phyloP scores from a whole-genome alignment of 30 jellyfish, hydroid and myxozoan species.

The Chrysaora quinquecirrha region DNA sequence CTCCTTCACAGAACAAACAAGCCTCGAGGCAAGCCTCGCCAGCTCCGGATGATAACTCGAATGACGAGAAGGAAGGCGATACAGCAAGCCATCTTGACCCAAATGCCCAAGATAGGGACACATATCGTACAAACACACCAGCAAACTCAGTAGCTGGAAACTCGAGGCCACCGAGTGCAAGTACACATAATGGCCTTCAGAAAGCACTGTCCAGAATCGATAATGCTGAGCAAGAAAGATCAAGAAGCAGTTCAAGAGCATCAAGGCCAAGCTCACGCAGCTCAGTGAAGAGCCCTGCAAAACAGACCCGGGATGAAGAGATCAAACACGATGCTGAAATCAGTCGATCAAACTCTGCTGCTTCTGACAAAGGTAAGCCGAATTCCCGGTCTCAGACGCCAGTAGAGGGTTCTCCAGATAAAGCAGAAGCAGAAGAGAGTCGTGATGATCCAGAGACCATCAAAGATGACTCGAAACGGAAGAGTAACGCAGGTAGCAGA shows the following conservation, averaged over 20 bases:
- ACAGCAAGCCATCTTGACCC: background rate
- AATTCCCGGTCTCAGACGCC: no score
- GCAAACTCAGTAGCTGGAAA: background rate
- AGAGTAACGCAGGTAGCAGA: background rate
- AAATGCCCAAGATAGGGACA: background rate
- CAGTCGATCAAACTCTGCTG: background rate
- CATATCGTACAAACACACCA: background rate
- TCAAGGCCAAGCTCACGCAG: background rate
- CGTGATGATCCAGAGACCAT: background rate
- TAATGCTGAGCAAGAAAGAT: no score
- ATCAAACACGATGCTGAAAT: background rate
- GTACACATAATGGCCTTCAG: no score
- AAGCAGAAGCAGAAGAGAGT: constrained; percentile 9
- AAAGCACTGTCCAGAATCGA: no score
- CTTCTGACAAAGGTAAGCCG: background rate
- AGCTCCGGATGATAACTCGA: background rate
- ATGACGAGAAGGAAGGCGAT: background rate
- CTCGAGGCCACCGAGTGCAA: background rate
- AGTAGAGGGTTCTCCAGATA: no score
- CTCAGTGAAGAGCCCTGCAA: background rate
- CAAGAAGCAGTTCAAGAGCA: no score
- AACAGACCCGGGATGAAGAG: background rate
- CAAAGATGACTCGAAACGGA: background rate
- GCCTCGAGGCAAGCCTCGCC: background rate
- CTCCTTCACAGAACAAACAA: background rate